These are phyloP conservation scores for Ictidomys tridecemlineatus DNA, from an alignment of 2,113 vertebrate species.

Conservation along the genomic window DNA sequence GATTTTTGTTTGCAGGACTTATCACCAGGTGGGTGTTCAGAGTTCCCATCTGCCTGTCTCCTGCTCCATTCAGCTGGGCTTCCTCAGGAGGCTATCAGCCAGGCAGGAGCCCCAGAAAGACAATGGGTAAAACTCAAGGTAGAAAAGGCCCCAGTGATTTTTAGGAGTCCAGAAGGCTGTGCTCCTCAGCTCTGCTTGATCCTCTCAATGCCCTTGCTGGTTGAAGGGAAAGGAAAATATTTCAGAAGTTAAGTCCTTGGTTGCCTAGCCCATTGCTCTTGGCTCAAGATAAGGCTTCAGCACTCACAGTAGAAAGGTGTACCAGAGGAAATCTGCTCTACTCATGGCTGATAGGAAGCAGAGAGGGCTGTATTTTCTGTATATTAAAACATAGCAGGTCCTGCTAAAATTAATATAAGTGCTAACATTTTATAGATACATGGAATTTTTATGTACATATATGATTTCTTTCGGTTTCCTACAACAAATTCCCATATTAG, in stretches of 20 bases:
- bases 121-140: no score
- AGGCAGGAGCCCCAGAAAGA: neutral
- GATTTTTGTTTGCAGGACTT: neutral
- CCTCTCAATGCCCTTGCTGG: neutral
- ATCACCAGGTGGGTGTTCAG: neutral
- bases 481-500: neutral
- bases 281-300: no score
- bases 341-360: no score
- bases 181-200: no score
- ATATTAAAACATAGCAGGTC: neutral
- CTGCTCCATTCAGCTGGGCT: neutral
- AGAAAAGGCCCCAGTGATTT: neutral
- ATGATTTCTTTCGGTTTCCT: constrained; percentile 7
- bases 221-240: neutral
- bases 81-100: neutral
- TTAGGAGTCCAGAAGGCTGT: accelerated
- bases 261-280: no score
- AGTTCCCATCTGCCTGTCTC: neutral
- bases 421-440: neutral
- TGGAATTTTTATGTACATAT: neutral
- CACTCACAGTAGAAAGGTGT: no score
- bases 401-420: neutral
- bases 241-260: no score
- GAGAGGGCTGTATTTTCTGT: neutral
- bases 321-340: no score